Percentiles rank a stretch among this genome's conserved stretches.
Evolutionary conservation across 2,113 vertebrate genomes (phyloP).

Genomic region (Neodon shergylaensis): DNA sequence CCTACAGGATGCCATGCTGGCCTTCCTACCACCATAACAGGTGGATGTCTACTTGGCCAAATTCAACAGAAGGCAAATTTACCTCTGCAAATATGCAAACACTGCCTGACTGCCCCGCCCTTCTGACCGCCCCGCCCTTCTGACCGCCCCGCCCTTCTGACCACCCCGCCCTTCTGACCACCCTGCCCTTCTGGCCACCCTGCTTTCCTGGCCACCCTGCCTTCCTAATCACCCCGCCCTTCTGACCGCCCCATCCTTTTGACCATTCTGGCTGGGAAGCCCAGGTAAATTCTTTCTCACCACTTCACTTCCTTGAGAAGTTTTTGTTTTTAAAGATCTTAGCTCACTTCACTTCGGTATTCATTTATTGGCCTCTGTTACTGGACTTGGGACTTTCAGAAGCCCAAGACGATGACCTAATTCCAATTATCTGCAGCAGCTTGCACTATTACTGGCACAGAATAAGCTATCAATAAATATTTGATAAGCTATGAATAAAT

Average conservation of each 20-base stretch:
- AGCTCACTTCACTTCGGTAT: background rate
- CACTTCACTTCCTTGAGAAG: background rate
- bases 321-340: background rate
- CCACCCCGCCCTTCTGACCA: accelerated
- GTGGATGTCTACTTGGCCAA: background rate
- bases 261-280: background rate
- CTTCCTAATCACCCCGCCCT: background rate
- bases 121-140: accelerated
- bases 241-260: accelerated
- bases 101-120: background rate
- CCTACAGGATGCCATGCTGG: background rate
- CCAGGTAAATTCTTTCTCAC: background rate
- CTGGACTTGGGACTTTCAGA: background rate
- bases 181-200: background rate
- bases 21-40: background rate
- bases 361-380: background rate
- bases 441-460: background rate
- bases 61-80: background rate
- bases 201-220: background rate
- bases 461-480: background rate
- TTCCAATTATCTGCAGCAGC: background rate
- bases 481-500: slow-evolving; percentile 12
- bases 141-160: no score
- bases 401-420: background rate
- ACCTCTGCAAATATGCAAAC: background rate